These are phyloP conservation scores for Apis florea DNA, from an alignment of 1,140 invertebrate species.

Conservation along the genomic window DNA sequence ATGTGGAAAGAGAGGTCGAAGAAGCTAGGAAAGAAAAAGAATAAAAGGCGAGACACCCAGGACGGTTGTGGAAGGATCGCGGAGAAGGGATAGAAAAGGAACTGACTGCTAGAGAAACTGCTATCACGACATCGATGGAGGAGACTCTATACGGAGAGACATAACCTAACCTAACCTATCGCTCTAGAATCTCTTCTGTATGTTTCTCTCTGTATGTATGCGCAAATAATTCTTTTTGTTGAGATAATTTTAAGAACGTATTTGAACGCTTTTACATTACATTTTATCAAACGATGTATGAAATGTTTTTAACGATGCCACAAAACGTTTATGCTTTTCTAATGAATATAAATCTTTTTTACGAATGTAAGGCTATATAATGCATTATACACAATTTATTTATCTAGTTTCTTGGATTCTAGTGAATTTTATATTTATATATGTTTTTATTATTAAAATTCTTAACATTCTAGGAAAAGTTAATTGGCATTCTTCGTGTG, in stretches of 20 bases:
- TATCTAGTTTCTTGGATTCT: no score
- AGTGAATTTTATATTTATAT: no score
- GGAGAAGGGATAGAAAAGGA: conserved; percentile 9
- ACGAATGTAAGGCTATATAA: not conserved
- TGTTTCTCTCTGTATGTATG: not conserved
- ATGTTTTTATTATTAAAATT: no score
- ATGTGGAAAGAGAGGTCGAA: conserved; percentile 33
- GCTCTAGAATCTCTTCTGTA: not conserved
- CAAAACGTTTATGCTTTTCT: not conserved
- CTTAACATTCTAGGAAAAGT: no score
- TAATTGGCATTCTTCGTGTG: no score
- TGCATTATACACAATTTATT: no score
- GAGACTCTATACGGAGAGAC: conserved; percentile 7
- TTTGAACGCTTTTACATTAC: not conserved
- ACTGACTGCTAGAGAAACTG: conserved; percentile 49
- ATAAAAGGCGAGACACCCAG: conserved; percentile 16
- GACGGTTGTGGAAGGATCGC: conserved; percentile 14
- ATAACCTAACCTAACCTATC: conserved; percentile 36
- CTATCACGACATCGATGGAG: conserved; percentile 8
- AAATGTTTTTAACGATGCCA: not conserved
- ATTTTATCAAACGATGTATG: not conserved
- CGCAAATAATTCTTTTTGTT: not conserved
- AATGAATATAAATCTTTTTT: not conserved
- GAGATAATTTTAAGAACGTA: not conserved
- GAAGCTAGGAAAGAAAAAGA: conserved; percentile 10